Conservation (phyloP, 2,888 invertebrate genomes). For the Dromius quadrimaculatus region DNA sequence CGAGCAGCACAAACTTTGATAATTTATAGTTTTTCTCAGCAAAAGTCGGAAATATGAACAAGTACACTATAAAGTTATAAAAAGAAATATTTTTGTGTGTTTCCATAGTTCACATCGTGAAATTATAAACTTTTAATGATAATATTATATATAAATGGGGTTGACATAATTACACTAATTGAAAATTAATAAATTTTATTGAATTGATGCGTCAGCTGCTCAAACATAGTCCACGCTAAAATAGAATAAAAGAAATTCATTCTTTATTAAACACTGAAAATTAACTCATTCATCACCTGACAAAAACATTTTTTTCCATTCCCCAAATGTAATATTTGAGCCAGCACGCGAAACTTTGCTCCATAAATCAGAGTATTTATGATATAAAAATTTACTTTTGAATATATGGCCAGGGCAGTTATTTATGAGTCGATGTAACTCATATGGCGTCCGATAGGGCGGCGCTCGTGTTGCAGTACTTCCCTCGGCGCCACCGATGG, state of each 20-base stretch:
- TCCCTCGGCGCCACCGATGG: neutral
- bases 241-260: conserved; percentile 25
- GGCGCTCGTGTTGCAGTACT: conserved; percentile 10
- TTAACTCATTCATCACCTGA: conserved; percentile 50
- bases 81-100: no score
- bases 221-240: neutral
- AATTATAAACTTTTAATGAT: no score
- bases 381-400: conserved; percentile 53
- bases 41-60: no score
- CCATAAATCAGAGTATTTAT: conserved; percentile 52
- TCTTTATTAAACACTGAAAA: conserved; percentile 31
- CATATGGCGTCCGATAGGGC: conserved; percentile 48
- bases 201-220: neutral
- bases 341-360: conserved; percentile 31
- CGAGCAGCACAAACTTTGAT: neutral
- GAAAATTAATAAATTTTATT: conserved; percentile 11
- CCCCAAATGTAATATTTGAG: conserved; percentile 40
- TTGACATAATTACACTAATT: no score
- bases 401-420: conserved; percentile 51
- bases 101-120: no score
- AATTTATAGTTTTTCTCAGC: no score
- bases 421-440: conserved; percentile 51
- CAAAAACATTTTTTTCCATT: conserved; percentile 43
- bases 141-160: no score
- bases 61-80: no score